Evolutionary conservation across 64 coral and sea anemone genomes (phyloP).

Genomic region (Actinia tenebrosa): DNA sequence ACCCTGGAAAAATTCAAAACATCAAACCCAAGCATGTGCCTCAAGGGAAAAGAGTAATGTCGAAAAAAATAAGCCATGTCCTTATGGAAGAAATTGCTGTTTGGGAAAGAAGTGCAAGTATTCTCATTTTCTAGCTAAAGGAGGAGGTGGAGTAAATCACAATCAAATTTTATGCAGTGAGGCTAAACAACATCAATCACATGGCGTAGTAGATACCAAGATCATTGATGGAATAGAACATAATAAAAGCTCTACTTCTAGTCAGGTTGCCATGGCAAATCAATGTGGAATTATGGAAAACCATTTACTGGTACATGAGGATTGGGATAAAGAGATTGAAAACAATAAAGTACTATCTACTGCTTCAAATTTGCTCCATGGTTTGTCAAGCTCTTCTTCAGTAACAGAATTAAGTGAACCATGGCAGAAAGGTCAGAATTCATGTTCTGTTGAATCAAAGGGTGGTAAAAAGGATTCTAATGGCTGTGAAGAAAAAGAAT

Average conservation of each 20-base stretch:
- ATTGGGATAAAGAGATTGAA: slow-evolving; percentile 1
- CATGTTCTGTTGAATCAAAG: neutral
- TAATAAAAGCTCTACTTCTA: no score
- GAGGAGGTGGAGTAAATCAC: neutral
- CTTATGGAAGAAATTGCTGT: slow-evolving; percentile 55
- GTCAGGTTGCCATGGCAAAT: neutral
- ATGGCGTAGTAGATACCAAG: neutral
- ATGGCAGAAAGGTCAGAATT: neutral
- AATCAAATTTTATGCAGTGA: neutral
- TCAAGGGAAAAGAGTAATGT: neutral
- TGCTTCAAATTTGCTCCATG: neutral
- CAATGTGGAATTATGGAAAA: neutral
- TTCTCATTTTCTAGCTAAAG: slow-evolving; percentile 21
- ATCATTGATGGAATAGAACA: neutral
- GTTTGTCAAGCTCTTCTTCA: neutral
- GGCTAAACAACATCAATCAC: neutral
- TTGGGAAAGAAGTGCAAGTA: slow-evolving; percentile 45
- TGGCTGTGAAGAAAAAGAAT: neutral
- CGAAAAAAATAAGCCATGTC: slow-evolving; percentile 17
- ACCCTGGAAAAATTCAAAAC: no score
- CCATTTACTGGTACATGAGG: neutral
- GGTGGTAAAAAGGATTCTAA: neutral
- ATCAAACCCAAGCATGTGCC: no score
- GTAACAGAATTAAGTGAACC: neutral
- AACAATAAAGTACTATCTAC: neutral